Conservation (phyloP, 2,888 invertebrate species). For the Aleiodes leptofemur region DNA sequence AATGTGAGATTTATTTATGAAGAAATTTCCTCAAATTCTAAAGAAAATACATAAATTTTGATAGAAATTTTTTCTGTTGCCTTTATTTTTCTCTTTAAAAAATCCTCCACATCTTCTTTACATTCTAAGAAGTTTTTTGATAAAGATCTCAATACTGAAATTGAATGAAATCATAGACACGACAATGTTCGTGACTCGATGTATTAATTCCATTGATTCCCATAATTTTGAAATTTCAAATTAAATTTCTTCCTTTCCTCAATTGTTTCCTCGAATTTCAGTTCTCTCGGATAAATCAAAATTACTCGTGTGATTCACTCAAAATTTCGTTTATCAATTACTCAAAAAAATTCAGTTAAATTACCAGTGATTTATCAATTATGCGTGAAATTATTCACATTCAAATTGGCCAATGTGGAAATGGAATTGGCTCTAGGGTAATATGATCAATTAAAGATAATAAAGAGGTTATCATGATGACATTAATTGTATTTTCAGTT, state of each 20-base stretch:
- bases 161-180: too few species aligned
- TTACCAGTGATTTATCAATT: slow-evolving; percentile 61
- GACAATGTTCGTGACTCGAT: too few species aligned
- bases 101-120: too few species aligned
- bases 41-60: too few species aligned
- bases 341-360: slow-evolving; percentile 2
- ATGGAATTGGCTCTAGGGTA: slow-evolving; percentile 87
- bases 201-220: too few species aligned
- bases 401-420: slow-evolving; percentile 91
- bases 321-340: slow-evolving; percentile 5
- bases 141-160: neutral
- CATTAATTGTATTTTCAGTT: slow-evolving; percentile 76
- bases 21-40: too few species aligned
- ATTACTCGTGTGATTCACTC: neutral
- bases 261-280: slow-evolving; percentile 23
- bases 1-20: too few species aligned
- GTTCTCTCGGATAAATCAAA: neutral
- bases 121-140: too few species aligned
- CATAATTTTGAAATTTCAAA: too few species aligned
- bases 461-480: slow-evolving; percentile 17
- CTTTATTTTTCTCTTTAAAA: too few species aligned
- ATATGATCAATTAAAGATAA: slow-evolving; percentile 51
- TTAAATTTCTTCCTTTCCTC: too few species aligned
- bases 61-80: too few species aligned
- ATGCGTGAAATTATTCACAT: slow-evolving; percentile 90